Base-by-base conservation (phyloP, 2,888 invertebrate species). In the Notodonta dromedarius region DNA sequence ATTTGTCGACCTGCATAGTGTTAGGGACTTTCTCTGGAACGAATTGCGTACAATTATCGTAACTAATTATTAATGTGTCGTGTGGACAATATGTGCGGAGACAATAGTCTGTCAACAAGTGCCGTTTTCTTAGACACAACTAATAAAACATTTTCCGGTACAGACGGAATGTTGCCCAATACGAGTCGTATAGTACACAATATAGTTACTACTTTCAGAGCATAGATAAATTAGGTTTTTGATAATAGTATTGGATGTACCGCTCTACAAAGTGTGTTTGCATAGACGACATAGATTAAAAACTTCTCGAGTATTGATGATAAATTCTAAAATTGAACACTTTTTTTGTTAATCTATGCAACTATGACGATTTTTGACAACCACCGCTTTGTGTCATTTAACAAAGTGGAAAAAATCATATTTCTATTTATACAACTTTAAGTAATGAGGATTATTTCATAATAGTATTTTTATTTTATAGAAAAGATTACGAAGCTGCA, bases 21-120 rank as follows among this genome's bases (percentile, higher is more conserved):
- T 67, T 57, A 62, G 60, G 73, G 70, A 86, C 90, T 91, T 91
- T 91, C 91, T 88, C 91, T 83, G 85, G 76, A 80, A 85, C 89
- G 81, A 88, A 91, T 89, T 63, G 78, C 66, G 70, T 62, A 86
- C 83, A 87, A 84, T 78, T 70, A 77, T 82, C 82, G 85, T 73
- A 77, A 83, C 88, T 85, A 90, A 90, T 91, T 85, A 83, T 82
- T 80, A 82, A 87, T 84, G 83, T 80, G 73, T 79, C 77, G 77
- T 80, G 77, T 74, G 74, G 76, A 83, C 80, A 86, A 76, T 79
- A 69, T 71, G 69, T 73, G 64, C 59, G 68, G 64, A 68, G 67
- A 80, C 74, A 76, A 73, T 69, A 67, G 68, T 67, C 66, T 68
- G 78, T 73, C 70, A 60, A 64, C 61, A 69, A 62, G 70, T 53